phyloP scores from a whole-genome alignment of 1,140 invertebrate species.

The Phymastichus coffea region DNA sequence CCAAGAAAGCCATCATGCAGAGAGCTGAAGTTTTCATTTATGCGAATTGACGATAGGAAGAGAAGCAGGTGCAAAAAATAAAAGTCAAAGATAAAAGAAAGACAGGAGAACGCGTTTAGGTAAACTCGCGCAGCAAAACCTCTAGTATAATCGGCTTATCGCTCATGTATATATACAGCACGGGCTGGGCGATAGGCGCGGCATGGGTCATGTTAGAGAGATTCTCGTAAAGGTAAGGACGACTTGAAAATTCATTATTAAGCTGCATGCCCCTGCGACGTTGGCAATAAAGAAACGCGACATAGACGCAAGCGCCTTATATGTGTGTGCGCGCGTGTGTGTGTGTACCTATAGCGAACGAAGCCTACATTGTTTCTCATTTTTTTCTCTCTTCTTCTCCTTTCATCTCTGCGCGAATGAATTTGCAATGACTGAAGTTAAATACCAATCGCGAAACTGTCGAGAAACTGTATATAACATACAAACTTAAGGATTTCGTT shows the following conservation, averaged over 20 bases:
- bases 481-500: no score
- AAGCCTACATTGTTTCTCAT: no score
- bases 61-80: no score
- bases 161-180: conserved; percentile 49
- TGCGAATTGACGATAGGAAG: neutral
- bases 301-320: conserved; percentile 32
- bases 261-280: conserved; percentile 30
- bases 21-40: neutral
- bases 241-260: conserved; percentile 54
- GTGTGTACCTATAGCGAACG: no score
- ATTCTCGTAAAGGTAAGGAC: conserved; percentile 50
- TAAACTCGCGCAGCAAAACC: conserved; percentile 46
- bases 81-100: neutral
- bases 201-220: conserved; percentile 38
- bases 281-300: conserved; percentile 43
- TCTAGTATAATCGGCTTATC: conserved; percentile 42
- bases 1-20: no score
- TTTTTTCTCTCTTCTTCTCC: no score
- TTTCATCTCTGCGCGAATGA: no score
- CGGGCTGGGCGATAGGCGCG: conserved; percentile 30
- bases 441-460: no score
- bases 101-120: conserved; percentile 43
- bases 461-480: no score
- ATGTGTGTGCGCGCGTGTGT: neutral
- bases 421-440: no score